Evolutionary conservation across 1,140 invertebrate genomes (phyloP), one percentile per base, ranked within the genome.

Genomic region (Ectropis grisescens): DNA sequence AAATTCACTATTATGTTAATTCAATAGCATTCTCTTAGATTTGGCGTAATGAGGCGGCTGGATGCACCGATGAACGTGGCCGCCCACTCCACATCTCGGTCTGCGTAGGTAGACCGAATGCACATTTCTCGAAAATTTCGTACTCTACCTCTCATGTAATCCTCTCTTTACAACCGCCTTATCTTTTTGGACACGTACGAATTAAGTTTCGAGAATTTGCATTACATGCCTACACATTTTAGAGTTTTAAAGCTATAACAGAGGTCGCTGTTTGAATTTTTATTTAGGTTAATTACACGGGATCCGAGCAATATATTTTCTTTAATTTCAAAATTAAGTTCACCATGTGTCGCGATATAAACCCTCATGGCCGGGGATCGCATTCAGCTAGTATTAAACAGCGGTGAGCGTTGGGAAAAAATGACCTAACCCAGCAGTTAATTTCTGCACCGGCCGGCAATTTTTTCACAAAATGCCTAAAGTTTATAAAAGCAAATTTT

Each of bases 401-500:
- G 34, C 39, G 47, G 50, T 12, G 15, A 32, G 37, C 38, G 40
- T 45, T 41, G 50, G 16, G 16, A 56, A 48, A 66, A 66, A 76
- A 68, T 61, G 55, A 59, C 48, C 50, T 62, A 70, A 60, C 58
- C 47, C 41, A 40, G 51, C 59, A 64, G 67, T 74, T 78, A 71
- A 74, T 72, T 70, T 60, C 47, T 52, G 58, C 50, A 41, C 42
- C 30, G 48, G 44, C 51, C 47, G 57, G 61, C 60, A 58, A 62
- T 61, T 70, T 69, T 71, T 70, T 65, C 58, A 44, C 31, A 52
- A 68, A 72, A 68, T 66, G 64, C 62, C 56, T 51, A 47, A 55
- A 57, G 48, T 62, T 64, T 69, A 71, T 69, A 65, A 69, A 58
- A 61, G 57, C 56, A 68, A 69, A 71, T 72, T 68, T 71, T 66